Percentiles rank a stretch among this genome's conserved stretches.
These are phyloP conservation scores for Sinocyclocheilus grahami DNA, from an alignment of 2,113 vertebrate genomes.

Conservation along the genomic window DNA sequence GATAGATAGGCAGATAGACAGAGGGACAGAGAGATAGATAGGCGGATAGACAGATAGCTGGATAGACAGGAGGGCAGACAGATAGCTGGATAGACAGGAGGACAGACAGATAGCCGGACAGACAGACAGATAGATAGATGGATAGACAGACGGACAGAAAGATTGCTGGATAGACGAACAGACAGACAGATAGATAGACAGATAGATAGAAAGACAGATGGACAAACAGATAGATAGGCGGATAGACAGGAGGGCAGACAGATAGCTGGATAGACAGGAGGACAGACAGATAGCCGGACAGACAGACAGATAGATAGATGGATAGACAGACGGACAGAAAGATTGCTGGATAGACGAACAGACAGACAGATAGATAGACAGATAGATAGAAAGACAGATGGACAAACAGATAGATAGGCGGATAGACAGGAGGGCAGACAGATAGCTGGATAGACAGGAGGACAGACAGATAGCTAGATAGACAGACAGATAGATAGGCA, in stretches of 20 bases:
- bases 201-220: not conserved
- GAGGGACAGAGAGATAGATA: no score
- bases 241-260: no score
- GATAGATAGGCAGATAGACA: not conserved
- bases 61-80: no score
- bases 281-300: no score
- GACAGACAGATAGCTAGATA: not conserved
- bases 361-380: not conserved
- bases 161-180: no score
- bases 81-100: no score
- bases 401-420: no score
- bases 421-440: not conserved
- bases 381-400: not conserved
- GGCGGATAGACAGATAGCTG: rapidly evolving
- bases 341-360: not conserved
- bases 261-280: no score
- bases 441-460: not conserved
- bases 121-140: no score
- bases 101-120: no score
- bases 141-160: no score
- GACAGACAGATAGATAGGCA: not conserved
- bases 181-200: not conserved
- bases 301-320: not conserved
- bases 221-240: not conserved
- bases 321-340: not conserved